Base-by-base conservation (phyloP, 2,113 vertebrate genomes). In the Cebidichthys violaceus region DNA sequence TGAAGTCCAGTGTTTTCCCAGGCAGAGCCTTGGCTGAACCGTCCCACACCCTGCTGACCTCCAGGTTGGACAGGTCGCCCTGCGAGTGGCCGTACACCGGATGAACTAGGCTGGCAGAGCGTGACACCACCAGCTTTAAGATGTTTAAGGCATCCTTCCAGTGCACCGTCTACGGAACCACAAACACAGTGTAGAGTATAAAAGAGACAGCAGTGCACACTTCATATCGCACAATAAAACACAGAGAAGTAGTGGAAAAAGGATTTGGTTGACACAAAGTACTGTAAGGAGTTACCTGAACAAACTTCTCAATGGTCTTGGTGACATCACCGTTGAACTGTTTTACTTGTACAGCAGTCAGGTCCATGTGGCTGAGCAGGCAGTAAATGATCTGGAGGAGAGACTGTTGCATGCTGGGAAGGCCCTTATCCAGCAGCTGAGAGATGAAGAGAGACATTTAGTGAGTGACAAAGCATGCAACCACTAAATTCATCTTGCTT, bases 61-160 rank as follows among this genome's bases (percentile, higher is more conserved):
- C 98, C 69, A 99, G 93, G 93, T 99, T 97, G 75, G 97, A 96
- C 62, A 98, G 95, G 81, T 99, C 98, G 0, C 95, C 95, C 60
- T 97, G 97, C 64, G 96, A 91, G 86, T 97, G 97, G 88, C 96
- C 93, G 60, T 97, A 98, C 29, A 96, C 95, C 0, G 98, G 98
- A 75, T 98, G 92, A 43, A 98, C 97, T 0, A 99, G 95, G 83
- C 98, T 99, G 86, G 98, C 98, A 2, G 97, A 99, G 65, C 98
- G 96, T 13, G 97, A 99, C 27, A 99, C 98, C 13, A 99, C 97
- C 86, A 99, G 90, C 92, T 99, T 99, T 84, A 99, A 79, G 87
- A 99, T 98, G 89, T 98, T 99, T 82, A 99, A 85, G 66, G 98
- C 97, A 81, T 99, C 98, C 86, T 98, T 97, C 98, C 98, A 99